Evolutionary conservation across 2,888 invertebrate genomes (phyloP).

Genomic region (Sinhomidia bicolor): DNA sequence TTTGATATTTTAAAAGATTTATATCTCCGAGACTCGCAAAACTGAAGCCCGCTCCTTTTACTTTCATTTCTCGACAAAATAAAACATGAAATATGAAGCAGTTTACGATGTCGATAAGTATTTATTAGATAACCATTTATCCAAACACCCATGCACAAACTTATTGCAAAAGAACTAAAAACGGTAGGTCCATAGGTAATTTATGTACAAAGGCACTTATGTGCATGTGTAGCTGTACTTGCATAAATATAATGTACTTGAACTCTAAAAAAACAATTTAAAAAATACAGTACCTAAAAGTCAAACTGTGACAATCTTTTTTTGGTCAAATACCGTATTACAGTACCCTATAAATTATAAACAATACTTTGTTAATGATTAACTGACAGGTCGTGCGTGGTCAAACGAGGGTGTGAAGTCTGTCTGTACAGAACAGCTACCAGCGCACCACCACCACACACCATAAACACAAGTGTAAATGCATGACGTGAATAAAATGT

Average conservation of each 20-base stretch:
- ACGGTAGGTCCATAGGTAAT: too few relatives aligned
- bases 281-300: too few relatives aligned
- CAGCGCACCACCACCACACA: too few relatives aligned
- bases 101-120: too few relatives aligned
- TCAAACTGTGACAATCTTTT: background rate
- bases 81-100: too few relatives aligned
- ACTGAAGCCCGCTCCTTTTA: conserved; percentile 39
- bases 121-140: background rate
- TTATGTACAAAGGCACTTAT: too few relatives aligned
- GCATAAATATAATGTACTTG: too few relatives aligned
- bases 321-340: background rate
- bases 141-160: background rate
- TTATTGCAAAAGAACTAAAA: too few relatives aligned
- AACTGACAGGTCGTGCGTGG: background rate
- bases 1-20: background rate
- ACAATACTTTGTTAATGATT: too few relatives aligned
- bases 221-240: too few relatives aligned
- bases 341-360: background rate
- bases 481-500: background rate
- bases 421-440: too few relatives aligned
- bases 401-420: background rate
- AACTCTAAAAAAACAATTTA: too few relatives aligned
- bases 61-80: conserved; percentile 21
- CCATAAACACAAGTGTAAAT: background rate
- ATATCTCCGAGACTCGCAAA: background rate